Conservation (phyloP, 2,888 invertebrate genomes). For the Aspidiotus destructor region DNA sequence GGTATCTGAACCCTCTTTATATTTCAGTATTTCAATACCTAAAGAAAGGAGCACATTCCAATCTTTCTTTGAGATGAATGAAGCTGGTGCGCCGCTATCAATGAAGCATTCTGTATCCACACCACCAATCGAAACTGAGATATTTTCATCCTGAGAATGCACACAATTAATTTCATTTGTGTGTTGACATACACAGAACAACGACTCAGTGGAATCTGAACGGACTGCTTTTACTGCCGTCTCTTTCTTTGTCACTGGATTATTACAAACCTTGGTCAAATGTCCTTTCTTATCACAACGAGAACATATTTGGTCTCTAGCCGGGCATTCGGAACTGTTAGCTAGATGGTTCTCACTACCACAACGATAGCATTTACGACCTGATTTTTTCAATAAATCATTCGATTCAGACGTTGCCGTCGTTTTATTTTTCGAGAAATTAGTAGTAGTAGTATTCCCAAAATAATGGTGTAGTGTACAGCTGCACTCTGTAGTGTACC, state of each 20-base stretch:
- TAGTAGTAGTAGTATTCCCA: background rate
- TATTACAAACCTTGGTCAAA: background rate
- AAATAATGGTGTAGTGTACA: too few relatives aligned
- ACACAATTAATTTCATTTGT: too few relatives aligned
- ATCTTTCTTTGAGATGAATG: background rate
- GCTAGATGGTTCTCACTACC: background rate
- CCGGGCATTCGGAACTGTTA: background rate
- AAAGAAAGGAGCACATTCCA: background rate
- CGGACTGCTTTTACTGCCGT: too few relatives aligned
- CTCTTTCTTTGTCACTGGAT: too few relatives aligned
- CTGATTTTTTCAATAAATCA: background rate
- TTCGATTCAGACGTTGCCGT: background rate
- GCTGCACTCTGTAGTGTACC: too few relatives aligned
- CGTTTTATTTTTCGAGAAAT: background rate
- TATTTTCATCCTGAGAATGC: background rate
- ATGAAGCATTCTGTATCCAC: background rate
- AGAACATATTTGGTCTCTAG: background rate
- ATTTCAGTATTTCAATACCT: background rate
- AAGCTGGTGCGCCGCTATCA: background rate
- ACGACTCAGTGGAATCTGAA: too few relatives aligned
- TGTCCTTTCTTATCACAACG: background rate
- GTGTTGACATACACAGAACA: too few relatives aligned
- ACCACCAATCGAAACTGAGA: background rate
- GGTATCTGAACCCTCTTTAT: background rate
- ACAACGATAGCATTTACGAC: slow-evolving; percentile 7